Conservation (phyloP, 1,140 invertebrate genomes). For the Schmidtea mediterranea region DNA sequence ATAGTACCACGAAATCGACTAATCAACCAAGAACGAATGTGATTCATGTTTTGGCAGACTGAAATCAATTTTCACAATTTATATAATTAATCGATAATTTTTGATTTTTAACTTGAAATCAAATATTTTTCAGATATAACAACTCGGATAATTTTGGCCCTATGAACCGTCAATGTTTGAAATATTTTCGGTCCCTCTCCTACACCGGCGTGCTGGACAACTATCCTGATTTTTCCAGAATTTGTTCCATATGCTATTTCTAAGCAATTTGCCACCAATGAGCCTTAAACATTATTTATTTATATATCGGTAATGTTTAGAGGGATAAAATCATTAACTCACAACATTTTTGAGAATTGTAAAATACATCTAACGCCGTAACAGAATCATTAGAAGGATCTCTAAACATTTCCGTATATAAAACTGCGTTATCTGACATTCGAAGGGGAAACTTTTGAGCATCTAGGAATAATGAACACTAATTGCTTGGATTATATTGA, state of each 20-base stretch:
- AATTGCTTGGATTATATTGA: too few species aligned
- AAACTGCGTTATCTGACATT: constrained; percentile 92
- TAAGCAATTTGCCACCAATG: constrained; percentile 64
- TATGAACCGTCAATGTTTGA: constrained; percentile 88
- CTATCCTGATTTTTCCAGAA: constrained; percentile 71
- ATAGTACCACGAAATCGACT: constrained; percentile 76
- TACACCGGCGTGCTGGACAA: constrained; percentile 90
- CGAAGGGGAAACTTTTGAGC: constrained; percentile 29
- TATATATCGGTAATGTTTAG: too few species aligned
- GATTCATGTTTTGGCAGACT: constrained; percentile 88
- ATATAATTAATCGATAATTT: too few species aligned
- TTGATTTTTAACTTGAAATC: constrained; percentile 51
- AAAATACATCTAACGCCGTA: constrained; percentile 86
- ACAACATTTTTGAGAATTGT: constrained; percentile 59
- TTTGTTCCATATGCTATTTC: constrained; percentile 93
- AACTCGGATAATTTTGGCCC: constrained; percentile 63
- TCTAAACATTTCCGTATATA: constrained; percentile 79
- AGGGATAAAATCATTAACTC: too few species aligned
- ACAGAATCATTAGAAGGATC: constrained; percentile 78
- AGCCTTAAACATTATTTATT: too few species aligned
- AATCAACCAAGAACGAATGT: constrained; percentile 80
- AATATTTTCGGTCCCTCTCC: constrained; percentile 80
- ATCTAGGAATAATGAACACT: too few species aligned
- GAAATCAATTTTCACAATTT: too few species aligned
- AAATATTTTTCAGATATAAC: constrained; percentile 82